Percentiles rank a stretch among this genome's conserved stretches.
phyloP scores from a whole-genome alignment of 1,140 invertebrate genomes.

The Drosophila subpulchrella region DNA sequence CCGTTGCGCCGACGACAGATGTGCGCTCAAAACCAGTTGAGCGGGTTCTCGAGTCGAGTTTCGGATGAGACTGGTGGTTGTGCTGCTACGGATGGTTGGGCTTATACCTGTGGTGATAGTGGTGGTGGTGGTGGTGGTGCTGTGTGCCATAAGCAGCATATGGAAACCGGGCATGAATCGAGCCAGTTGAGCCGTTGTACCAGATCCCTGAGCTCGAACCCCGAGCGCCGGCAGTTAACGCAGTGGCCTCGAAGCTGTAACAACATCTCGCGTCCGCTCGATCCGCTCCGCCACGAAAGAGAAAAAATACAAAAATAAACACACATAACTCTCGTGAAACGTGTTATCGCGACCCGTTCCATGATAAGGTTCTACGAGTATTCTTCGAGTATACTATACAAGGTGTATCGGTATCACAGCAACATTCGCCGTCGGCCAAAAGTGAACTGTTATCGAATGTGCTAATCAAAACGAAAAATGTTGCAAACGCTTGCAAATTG shows the following conservation, averaged over 20 bases:
- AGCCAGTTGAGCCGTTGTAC: constrained; percentile 45
- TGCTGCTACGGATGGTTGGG: constrained; percentile 1
- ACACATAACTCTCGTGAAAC: constrained; percentile 17
- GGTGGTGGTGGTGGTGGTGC: constrained; percentile 40
- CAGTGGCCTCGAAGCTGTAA: constrained; percentile 79
- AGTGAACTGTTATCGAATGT: constrained; percentile 63
- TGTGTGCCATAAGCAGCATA: constrained; percentile 23
- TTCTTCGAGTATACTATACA: background rate
- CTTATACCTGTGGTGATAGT: constrained; percentile 13
- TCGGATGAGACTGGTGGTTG: constrained; percentile 7
- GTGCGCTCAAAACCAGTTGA: constrained; percentile 72
- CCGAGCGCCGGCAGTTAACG: constrained; percentile 73
- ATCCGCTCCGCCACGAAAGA: constrained; percentile 21
- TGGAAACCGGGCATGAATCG: constrained; percentile 53
- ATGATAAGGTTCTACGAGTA: constrained; percentile 26
- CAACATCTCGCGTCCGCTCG: constrained; percentile 68
- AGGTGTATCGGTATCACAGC: background rate
- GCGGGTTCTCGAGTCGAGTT: constrained; percentile 55
- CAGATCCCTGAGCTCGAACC: constrained; percentile 56
- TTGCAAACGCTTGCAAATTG: constrained; percentile 49
- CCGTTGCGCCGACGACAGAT: constrained; percentile 43
- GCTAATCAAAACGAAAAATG: constrained; percentile 62
- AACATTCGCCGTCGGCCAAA: constrained; percentile 28
- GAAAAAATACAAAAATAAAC: background rate
- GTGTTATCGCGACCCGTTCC: constrained; percentile 30